Percentiles rank a stretch among this genome's conserved stretches.
These are phyloP conservation scores for Hirtodrosophila confusa DNA, from an alignment of 2,888 invertebrate genomes.

Conservation along the genomic window DNA sequence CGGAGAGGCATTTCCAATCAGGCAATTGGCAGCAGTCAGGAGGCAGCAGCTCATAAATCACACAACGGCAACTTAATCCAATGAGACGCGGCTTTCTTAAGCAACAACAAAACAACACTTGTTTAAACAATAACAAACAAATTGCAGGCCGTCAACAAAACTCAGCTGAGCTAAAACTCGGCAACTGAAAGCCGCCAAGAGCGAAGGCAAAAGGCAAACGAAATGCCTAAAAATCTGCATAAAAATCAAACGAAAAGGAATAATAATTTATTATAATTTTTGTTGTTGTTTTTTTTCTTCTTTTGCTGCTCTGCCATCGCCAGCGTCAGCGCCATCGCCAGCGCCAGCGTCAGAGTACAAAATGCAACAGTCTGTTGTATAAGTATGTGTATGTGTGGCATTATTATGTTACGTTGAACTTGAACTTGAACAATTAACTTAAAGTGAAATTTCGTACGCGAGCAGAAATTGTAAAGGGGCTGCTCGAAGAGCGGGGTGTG, in stretches of 20 bases:
- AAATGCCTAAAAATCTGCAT: constrained; percentile 75
- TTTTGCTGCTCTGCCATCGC: constrained; percentile 2
- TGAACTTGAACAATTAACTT: constrained; percentile 82
- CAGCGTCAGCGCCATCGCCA: constrained; percentile 1
- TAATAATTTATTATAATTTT: constrained; percentile 81
- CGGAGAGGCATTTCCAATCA: constrained; percentile 13
- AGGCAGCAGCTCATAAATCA: constrained; percentile 39
- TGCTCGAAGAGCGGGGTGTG: background rate
- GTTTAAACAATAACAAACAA: constrained; percentile 48
- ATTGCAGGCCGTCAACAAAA: constrained; percentile 45
- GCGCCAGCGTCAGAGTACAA: constrained; percentile 11
- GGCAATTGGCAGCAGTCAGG: constrained; percentile 15
- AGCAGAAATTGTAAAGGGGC: constrained; percentile 77
- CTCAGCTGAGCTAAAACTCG: constrained; percentile 31
- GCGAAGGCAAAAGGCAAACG: constrained; percentile 36
- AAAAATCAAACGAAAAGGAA: constrained; percentile 79
- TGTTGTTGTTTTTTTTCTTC: constrained; percentile 12
- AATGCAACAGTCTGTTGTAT: constrained; percentile 59
- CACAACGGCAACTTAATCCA: constrained; percentile 46
- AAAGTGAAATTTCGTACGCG: constrained; percentile 82
- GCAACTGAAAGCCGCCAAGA: constrained; percentile 22
- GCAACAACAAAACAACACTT: constrained; percentile 15
- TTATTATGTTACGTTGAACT: constrained; percentile 81
- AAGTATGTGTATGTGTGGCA: constrained; percentile 47
- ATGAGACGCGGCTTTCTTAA: constrained; percentile 22